Evolutionary conservation across 2,113 vertebrate species (phyloP).

Genomic region (Hemibagrus wyckioides): DNA sequence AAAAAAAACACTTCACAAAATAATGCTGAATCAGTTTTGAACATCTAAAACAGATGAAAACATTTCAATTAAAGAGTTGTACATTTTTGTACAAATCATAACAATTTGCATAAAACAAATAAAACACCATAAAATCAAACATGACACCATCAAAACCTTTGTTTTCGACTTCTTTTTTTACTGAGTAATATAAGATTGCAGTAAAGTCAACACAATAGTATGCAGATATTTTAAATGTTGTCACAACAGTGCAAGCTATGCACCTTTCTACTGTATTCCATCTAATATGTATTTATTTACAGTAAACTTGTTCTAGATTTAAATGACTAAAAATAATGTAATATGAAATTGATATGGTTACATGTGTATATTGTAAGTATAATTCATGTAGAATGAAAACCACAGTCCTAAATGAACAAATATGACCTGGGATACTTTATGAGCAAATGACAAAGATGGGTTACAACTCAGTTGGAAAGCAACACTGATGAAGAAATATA

Average conservation of each 20-base stretch:
- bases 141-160: not conserved
- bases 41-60: not conserved
- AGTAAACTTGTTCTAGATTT: not conserved
- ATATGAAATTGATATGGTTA: not conserved
- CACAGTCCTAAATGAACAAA: not conserved
- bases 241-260: not conserved
- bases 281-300: not conserved
- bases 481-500: not conserved
- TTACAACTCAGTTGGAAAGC: not conserved
- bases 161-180: not conserved
- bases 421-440: not conserved
- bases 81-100: not conserved
- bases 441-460: not conserved
- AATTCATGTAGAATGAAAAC: not conserved
- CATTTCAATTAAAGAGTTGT: not conserved
- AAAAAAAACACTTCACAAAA: conserved; percentile 42
- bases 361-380: not conserved
- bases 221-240: not conserved
- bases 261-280: not conserved
- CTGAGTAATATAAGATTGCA: not conserved
- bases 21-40: conserved; percentile 11
- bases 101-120: not conserved
- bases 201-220: not conserved
- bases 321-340: not conserved
- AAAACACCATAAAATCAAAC: not conserved